Evolutionary conservation across 2,797 vertebrate species (phyloP), one percentile per base, ranked within the genome.

Genomic region (Argentina silus): DNA sequence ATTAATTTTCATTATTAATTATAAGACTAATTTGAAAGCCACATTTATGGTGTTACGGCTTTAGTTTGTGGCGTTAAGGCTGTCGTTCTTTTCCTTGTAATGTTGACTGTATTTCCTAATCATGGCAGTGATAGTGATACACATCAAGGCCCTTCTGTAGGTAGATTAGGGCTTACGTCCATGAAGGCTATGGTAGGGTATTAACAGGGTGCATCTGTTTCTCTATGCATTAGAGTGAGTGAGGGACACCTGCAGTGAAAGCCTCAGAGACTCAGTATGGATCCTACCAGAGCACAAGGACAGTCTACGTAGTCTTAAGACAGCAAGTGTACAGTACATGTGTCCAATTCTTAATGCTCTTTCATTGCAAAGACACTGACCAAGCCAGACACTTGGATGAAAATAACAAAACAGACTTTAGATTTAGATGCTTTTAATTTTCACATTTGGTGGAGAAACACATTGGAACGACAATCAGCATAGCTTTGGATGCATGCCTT

Each of bases 151-250:
- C 43, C 73, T 74, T 36, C 27, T 36, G 27, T 36, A 74, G 69
- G 74, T 77, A 77, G 85, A 81, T 78, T 83, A 79, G 10, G 8
- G 50, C 45, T 55, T 43, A 45, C 67, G 61, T 69, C 50, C 59
- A 69, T 45, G 83, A 65, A 75, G 75, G 64, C 51, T 60, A 72
- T 81, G 50, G 64, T n/a, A 27, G 60, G n/a, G 71, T 67, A 71
- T 82, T 82, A 77, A 72, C 70, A 45, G 65, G 15, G 44, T 75
- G 70, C 73, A 75, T 82, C 79, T 83, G 78, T 80, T 82, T 75
- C 56, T 51, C 19, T 55, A 51, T 59, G 65, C 4, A 36, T 36
- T 36, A 76, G 79, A 83, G 78, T 79, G n/a, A 44, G 44, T 12
- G 73, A 43, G 67, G 67, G 55, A 72, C 70, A 78, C 72, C 15